These are phyloP conservation scores for Ooceraea biroi DNA, from an alignment of 1,140 invertebrate species.

Conservation along the genomic window DNA sequence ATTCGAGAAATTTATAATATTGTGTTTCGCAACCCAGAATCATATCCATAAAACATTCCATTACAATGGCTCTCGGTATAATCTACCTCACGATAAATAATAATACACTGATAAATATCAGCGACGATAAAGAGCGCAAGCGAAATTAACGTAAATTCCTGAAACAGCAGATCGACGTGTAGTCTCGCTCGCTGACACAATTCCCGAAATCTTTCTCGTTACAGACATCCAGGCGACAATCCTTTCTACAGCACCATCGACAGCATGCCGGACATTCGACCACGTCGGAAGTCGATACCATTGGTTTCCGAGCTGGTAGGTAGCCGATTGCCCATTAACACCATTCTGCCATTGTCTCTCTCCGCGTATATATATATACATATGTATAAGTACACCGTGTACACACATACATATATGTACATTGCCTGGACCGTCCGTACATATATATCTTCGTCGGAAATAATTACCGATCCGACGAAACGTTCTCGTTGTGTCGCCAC, in stretches of 20 bases:
- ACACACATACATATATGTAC: conserved; percentile 64
- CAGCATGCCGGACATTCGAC: conserved; percentile 99
- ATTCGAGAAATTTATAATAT: neutral
- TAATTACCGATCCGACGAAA: conserved; percentile 76
- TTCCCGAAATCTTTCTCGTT: conserved; percentile 75
- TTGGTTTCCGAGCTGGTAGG: conserved; percentile 99
- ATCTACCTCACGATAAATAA: too few relatives aligned
- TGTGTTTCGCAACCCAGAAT: neutral
- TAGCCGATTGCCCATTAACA: conserved; percentile 81
- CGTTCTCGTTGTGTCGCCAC: conserved; percentile 65
- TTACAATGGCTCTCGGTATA: neutral
- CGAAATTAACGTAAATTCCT: neutral
- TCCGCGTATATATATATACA: conserved; percentile 52
- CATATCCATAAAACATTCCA: neutral
- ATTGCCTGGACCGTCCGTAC: conserved; percentile 73
- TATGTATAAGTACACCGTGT: conserved; percentile 63
- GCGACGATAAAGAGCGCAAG: neutral
- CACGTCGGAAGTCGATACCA: conserved; percentile 97
- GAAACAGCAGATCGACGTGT: neutral
- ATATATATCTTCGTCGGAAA: conserved; percentile 75
- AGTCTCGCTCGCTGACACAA: conserved; percentile 14
- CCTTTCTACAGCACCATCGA: conserved; percentile 99
- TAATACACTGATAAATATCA: neutral
- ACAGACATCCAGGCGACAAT: conserved; percentile 96
- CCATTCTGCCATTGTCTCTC: conserved; percentile 62